Conservation (phyloP, 2,113 vertebrate species). For the Copsychus sechellarum region DNA sequence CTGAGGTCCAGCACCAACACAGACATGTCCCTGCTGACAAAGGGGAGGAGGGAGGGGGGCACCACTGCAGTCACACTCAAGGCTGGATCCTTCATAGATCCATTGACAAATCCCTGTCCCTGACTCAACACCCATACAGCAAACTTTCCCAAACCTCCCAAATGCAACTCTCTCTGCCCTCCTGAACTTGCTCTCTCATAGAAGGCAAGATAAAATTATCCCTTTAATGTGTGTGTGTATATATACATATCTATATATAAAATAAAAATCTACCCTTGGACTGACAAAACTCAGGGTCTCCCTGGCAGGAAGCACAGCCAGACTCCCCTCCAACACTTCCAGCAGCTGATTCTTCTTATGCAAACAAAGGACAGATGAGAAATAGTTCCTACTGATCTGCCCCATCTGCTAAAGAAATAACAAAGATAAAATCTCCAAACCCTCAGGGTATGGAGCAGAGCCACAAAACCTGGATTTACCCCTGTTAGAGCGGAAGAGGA, state of each 20-base stretch:
- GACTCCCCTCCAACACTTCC: background rate
- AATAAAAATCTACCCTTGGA: background rate
- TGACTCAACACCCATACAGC: background rate
- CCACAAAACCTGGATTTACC: background rate
- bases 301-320: background rate
- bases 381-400: background rate
- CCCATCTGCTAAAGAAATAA: background rate
- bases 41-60: rapidly evolving
- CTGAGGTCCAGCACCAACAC: background rate
- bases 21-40: rapidly evolving
- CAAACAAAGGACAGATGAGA: background rate
- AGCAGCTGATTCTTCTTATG: background rate
- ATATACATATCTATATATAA: background rate
- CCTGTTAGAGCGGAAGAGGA: background rate
- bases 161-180: background rate
- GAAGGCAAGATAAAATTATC: background rate
- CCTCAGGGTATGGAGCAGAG: background rate
- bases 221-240: background rate
- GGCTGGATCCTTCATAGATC: background rate
- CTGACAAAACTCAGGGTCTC: background rate
- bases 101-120: background rate
- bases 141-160: background rate
- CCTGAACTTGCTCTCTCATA: background rate
- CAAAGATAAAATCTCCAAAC: background rate
- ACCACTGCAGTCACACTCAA: background rate